A percentile compares a stretch with the other conserved stretches of the same genome.
Conservation (phyloP, 2,888 invertebrate genomes). For the Ennomos quercinarius region DNA sequence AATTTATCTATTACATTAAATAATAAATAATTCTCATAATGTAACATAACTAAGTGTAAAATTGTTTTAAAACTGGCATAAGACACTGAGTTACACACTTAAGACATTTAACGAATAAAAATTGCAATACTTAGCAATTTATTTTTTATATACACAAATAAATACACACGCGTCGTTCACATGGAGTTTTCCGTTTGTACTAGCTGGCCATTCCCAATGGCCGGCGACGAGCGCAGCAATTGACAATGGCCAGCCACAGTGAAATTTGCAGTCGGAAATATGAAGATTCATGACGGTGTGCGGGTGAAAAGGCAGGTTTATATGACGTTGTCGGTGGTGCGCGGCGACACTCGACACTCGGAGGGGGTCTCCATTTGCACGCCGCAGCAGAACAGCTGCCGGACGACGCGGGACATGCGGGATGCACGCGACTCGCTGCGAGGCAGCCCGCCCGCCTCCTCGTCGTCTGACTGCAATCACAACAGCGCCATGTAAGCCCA, state of each 20-base stretch:
- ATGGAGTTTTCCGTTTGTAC: constrained; percentile 44
- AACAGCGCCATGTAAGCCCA: constrained; percentile 30
- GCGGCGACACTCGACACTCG: constrained; percentile 63
- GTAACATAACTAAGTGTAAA: constrained; percentile 26
- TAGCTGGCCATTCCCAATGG: constrained; percentile 62
- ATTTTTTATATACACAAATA: constrained; percentile 65
- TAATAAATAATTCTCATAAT: constrained; percentile 34
- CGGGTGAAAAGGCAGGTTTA: constrained; percentile 43
- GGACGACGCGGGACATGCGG: constrained; percentile 68
- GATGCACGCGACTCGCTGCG: constrained; percentile 71
- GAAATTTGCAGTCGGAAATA: constrained; percentile 42
- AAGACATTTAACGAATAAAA: constrained; percentile 33
- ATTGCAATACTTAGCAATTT: constrained; percentile 52
- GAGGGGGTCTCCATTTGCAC: constrained; percentile 66
- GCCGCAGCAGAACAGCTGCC: constrained; percentile 77
- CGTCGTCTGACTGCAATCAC: constrained; percentile 74
- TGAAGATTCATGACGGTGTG: constrained; percentile 30
- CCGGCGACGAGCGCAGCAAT: constrained; percentile 38
- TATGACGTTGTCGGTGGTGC: constrained; percentile 52
- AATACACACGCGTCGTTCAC: constrained; percentile 55
- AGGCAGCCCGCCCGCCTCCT: constrained; percentile 79
- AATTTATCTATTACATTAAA: constrained; percentile 11
- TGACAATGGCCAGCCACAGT: constrained; percentile 61
- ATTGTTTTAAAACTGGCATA: constrained; percentile 20
- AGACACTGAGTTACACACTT: constrained; percentile 19